Evolutionary conservation across 2,888 invertebrate species (phyloP).

Genomic region (Aphodius granarius): DNA sequence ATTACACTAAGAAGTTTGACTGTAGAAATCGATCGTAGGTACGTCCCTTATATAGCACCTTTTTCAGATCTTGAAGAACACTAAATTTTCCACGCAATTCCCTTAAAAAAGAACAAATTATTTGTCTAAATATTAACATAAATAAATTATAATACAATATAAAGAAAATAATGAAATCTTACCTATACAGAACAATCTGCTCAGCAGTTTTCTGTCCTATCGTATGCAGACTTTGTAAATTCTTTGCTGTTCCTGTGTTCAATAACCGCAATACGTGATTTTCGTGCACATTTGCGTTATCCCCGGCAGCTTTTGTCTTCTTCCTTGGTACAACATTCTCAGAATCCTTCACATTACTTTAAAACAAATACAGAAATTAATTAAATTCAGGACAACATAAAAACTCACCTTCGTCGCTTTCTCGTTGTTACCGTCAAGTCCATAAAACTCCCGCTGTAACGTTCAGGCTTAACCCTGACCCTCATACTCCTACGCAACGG

Average conservation of each 20-base stretch:
- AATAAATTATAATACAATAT: not conserved
- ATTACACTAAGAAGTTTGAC: constrained; percentile 35
- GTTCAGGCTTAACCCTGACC: too few relatives aligned
- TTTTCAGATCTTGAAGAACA: constrained; percentile 44
- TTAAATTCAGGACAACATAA: too few relatives aligned
- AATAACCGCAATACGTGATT: constrained; percentile 3
- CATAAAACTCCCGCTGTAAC: too few relatives aligned
- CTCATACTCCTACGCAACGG: too few relatives aligned
- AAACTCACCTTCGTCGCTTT: too few relatives aligned
- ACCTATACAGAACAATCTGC: constrained; percentile 23
- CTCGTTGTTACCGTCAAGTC: too few relatives aligned
- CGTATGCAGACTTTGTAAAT: constrained; percentile 18
- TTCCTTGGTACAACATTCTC: not conserved
- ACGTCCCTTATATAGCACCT: constrained; percentile 47
- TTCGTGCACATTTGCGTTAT: not conserved
- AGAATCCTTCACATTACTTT: too few relatives aligned
- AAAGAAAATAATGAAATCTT: constrained; percentile 5
- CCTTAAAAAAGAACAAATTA: constrained; percentile 29
- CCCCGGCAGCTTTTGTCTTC: not conserved
- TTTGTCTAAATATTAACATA: not conserved
- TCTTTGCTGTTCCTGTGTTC: constrained; percentile 18
- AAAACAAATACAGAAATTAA: too few relatives aligned
- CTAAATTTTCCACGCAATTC: constrained; percentile 46
- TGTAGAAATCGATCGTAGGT: constrained; percentile 46
- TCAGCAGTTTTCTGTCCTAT: constrained; percentile 25